phyloP scores from a whole-genome alignment of 2,113 vertebrate species.

The Isurus oxyrinchus region DNA sequence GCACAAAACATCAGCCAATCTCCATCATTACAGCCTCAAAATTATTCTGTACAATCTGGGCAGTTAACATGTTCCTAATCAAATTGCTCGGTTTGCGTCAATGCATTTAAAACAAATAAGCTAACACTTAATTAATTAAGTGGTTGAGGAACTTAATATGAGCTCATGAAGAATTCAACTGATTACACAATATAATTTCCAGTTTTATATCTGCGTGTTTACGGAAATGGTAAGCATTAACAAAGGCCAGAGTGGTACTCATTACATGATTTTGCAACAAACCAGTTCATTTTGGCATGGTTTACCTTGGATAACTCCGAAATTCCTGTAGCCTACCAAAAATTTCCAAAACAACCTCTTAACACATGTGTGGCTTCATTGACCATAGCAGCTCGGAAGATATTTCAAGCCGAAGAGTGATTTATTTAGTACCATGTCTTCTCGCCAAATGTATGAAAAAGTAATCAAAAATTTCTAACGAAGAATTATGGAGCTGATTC shows the following conservation, averaged over 20 bases:
- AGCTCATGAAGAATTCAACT: not conserved
- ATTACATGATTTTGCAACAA: not conserved
- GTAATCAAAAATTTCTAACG: not conserved
- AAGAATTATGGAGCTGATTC: not conserved
- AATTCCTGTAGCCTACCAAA: not conserved
- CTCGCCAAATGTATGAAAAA: not conserved
- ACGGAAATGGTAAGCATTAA: not conserved
- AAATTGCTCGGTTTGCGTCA: not conserved
- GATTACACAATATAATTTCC: not conserved
- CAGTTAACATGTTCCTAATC: not conserved
- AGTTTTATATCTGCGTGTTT: not conserved
- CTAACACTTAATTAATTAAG: not conserved
- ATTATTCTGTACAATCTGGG: not conserved
- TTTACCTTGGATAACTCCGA: not conserved
- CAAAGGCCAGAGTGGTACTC: not conserved
- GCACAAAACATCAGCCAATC: not conserved
- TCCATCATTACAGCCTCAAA: not conserved
- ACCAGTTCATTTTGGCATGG: not conserved
- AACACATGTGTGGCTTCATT: not conserved
- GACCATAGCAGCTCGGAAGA: not conserved
- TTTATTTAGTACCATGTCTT: not conserved
- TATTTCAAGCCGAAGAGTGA: not conserved
- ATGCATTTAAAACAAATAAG: not conserved
- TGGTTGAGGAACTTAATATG: not conserved
- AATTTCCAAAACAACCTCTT: not conserved